Percentiles rank a stretch among this genome's conserved stretches.
These are phyloP conservation scores for Samia ricini DNA, from an alignment of 1,140 invertebrate species.

Conservation along the genomic window DNA sequence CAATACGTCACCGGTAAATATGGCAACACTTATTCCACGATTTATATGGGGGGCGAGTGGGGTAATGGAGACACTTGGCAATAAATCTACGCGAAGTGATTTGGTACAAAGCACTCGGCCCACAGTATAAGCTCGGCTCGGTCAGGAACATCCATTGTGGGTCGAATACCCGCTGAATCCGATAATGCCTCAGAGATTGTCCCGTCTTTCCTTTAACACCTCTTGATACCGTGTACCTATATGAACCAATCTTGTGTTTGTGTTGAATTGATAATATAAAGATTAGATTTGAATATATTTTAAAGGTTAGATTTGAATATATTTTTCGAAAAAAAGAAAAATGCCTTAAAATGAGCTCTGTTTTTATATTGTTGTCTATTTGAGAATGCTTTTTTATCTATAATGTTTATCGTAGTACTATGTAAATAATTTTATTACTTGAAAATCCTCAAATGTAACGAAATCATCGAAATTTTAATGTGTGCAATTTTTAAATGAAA, in stretches of 20 bases:
- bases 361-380: too few relatives aligned
- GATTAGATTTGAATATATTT: conserved; percentile 22
- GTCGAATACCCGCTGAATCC: conserved; percentile 64
- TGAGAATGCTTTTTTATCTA: too few relatives aligned
- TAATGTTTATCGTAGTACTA: too few relatives aligned
- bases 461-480: too few relatives aligned
- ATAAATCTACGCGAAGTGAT: conserved; percentile 73
- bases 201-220: conserved; percentile 72
- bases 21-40: conserved; percentile 73
- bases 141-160: conserved; percentile 69
- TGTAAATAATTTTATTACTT: too few relatives aligned
- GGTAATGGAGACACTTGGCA: conserved; percentile 62
- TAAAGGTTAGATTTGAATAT: conserved; percentile 20
- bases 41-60: conserved; percentile 67
- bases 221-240: conserved; percentile 43
- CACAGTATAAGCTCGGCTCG: conserved; percentile 62
- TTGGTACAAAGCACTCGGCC: conserved; percentile 72
- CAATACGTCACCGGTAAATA: conserved; percentile 74
- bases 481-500: too few relatives aligned
- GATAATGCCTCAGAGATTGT: conserved; percentile 73
- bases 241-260: conserved; percentile 33
- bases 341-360: too few relatives aligned
- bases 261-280: conserved; percentile 44
- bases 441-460: too few relatives aligned
- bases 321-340: too few relatives aligned